phyloP scores from a whole-genome alignment of 2,888 invertebrate species.

The Willowsia nigromaculata region DNA sequence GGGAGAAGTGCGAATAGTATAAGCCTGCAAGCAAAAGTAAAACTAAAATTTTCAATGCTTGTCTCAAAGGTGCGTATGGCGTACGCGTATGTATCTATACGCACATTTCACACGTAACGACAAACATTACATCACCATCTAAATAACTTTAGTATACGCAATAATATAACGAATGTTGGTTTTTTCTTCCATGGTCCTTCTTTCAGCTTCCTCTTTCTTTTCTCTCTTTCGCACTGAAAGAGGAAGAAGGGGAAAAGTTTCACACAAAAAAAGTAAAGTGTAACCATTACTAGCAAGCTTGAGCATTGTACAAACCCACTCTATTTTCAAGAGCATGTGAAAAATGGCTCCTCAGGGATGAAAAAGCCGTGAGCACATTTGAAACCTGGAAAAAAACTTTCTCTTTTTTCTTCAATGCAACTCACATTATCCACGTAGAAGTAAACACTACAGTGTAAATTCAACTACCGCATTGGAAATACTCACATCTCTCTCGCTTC shows the following conservation, averaged over 20 bases:
- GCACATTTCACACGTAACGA: background rate
- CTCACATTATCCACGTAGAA: background rate
- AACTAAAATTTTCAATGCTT: slow-evolving; percentile 59
- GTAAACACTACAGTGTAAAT: slow-evolving; percentile 31
- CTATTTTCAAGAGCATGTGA: slow-evolving; percentile 73
- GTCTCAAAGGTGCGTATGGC: background rate
- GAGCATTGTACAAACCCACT: slow-evolving; percentile 71
- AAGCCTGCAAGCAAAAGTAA: slow-evolving; percentile 40
- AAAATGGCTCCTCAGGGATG: slow-evolving; percentile 74
- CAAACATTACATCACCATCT: background rate
- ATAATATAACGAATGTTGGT: background rate
- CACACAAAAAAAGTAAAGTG: slow-evolving; percentile 66
- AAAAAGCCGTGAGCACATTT: slow-evolving; percentile 64
- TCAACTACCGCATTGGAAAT: slow-evolving; percentile 35
- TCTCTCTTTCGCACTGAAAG: background rate
- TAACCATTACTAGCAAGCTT: slow-evolving; percentile 64
- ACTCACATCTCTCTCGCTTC: slow-evolving; percentile 1
- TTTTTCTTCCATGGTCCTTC: background rate
- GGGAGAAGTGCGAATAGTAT: slow-evolving; percentile 54
- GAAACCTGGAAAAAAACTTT: slow-evolving; percentile 70
- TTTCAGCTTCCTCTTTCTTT: background rate
- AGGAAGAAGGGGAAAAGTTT: slow-evolving; percentile 69
- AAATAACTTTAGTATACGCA: background rate
- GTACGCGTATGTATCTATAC: background rate
- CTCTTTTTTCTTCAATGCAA: slow-evolving; percentile 56